Percentiles rank a stretch among this genome's conserved stretches.
Conservation (phyloP, 2,888 invertebrate genomes). For the Hirtodrosophila cameraria region DNA sequence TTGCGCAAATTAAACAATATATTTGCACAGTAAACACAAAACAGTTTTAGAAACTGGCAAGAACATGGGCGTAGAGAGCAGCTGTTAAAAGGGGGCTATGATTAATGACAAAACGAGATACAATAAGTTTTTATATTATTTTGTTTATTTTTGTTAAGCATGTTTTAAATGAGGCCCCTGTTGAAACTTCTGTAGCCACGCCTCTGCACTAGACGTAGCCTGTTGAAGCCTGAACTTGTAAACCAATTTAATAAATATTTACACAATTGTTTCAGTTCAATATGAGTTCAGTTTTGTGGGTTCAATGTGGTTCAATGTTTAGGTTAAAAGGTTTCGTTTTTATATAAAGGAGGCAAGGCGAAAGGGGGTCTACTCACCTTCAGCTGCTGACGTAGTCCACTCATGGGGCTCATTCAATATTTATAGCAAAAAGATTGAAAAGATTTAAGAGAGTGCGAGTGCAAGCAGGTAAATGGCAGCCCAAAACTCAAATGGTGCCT, state of each 20-base stretch:
- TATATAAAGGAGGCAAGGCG: slow-evolving; percentile 16
- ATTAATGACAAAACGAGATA: too few relatives aligned
- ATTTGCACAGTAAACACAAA: slow-evolving; percentile 22
- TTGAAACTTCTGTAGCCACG: too few relatives aligned
- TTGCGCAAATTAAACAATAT: slow-evolving; percentile 30
- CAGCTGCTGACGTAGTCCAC: slow-evolving; percentile 83
- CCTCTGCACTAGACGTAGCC: slow-evolving; percentile 35
- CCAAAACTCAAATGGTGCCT: slow-evolving; percentile 16
- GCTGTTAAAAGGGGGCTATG: too few relatives aligned
- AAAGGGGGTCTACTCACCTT: slow-evolving; percentile 84
- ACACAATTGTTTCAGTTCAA: slow-evolving; percentile 48
- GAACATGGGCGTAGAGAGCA: too few relatives aligned
- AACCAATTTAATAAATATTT: slow-evolving; percentile 65
- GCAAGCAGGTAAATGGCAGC: slow-evolving; percentile 21
- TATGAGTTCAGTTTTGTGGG: slow-evolving; percentile 21
- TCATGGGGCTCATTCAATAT: slow-evolving; percentile 83
- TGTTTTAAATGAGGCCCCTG: too few relatives aligned
- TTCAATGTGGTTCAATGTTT: slow-evolving; percentile 24
- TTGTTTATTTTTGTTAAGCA: too few relatives aligned
- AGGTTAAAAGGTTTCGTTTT: slow-evolving; percentile 5
- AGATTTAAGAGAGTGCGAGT: too few relatives aligned
- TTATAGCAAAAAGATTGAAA: slow-evolving; percentile 29
- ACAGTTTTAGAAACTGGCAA: slow-evolving; percentile 46
- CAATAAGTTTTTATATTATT: too few relatives aligned
- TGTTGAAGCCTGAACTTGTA: slow-evolving; percentile 40